Conservation (phyloP, 1,140 invertebrate species). For the Solenopsis invicta region DNA sequence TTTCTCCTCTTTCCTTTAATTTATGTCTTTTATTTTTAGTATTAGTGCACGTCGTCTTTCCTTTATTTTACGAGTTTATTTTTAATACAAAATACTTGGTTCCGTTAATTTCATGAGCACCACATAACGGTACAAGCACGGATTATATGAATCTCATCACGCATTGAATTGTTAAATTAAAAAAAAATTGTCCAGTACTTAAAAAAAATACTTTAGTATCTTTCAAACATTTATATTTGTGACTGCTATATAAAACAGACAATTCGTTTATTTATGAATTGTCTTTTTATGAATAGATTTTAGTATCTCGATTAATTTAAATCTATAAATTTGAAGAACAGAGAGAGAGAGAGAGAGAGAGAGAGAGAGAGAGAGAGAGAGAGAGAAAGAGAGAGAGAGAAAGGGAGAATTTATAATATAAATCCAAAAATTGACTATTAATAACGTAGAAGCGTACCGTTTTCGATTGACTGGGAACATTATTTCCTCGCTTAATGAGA, state of each 20-base stretch:
- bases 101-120: not conserved
- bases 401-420: not conserved
- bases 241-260: not conserved
- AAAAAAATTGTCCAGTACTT: too few relatives aligned
- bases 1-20: slow-evolving; percentile 37
- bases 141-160: not conserved
- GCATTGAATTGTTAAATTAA: not conserved
- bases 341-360: too few relatives aligned
- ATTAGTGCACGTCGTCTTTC: not conserved
- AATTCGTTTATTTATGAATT: not conserved
- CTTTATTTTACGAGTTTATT: slow-evolving; percentile 1
- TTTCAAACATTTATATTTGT: slow-evolving; percentile 20
- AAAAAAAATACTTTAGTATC: not conserved
- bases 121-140: not conserved
- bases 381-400: not conserved
- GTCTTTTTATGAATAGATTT: not conserved
- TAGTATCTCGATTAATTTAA: not conserved
- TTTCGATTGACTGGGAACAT: slow-evolving; percentile 46
- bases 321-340: not conserved
- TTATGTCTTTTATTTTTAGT: slow-evolving; percentile 38
- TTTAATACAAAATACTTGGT: not conserved
- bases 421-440: slow-evolving; percentile 2
- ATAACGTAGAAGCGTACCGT: slow-evolving; percentile 32
- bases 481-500: slow-evolving; percentile 56
- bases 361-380: not conserved